These are phyloP conservation scores for Paramisgurnus dabryanus DNA, from an alignment of 2,113 vertebrate genomes.

Conservation along the genomic window DNA sequence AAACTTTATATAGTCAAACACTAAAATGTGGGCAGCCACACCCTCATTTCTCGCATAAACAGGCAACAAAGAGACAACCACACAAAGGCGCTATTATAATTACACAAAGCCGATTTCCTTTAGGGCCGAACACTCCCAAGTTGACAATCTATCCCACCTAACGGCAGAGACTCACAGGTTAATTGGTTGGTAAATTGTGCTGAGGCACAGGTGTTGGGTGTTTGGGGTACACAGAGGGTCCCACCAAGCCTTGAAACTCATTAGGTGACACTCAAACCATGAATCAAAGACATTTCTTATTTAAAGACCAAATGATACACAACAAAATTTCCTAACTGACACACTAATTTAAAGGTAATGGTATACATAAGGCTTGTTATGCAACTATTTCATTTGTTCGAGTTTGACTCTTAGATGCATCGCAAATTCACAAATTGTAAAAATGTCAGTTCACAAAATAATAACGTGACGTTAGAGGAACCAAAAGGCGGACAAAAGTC, in stretches of 20 bases:
- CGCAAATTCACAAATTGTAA: no score
- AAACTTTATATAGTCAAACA: slow-evolving; percentile 5
- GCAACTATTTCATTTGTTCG: no score
- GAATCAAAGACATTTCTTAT: background rate
- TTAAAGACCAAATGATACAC: background rate
- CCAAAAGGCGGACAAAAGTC: no score
- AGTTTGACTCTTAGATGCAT: no score
- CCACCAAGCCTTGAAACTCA: background rate
- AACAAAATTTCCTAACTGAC: background rate
- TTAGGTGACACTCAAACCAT: slow-evolving; percentile 1
- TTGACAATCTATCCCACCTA: slow-evolving; percentile 57
- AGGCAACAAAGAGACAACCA: slow-evolving; percentile 28
- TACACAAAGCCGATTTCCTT: slow-evolving; percentile 36
- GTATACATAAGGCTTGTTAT: background rate
- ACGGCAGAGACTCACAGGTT: slow-evolving; percentile 49
- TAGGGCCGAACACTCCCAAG: slow-evolving; percentile 48
- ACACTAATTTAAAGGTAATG: background rate
- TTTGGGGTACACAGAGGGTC: slow-evolving; percentile 18
- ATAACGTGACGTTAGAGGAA: no score
- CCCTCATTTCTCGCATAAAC: slow-evolving; percentile 17
- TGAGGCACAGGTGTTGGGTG: slow-evolving; percentile 48
- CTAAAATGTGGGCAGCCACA: slow-evolving; percentile 59
- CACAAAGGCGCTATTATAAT: slow-evolving; percentile 43
- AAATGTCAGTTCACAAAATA: no score
- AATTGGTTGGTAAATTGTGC: slow-evolving; percentile 57